These are phyloP conservation scores for Deilephila porcellus DNA, from an alignment of 2,888 invertebrate species.

Conservation along the genomic window DNA sequence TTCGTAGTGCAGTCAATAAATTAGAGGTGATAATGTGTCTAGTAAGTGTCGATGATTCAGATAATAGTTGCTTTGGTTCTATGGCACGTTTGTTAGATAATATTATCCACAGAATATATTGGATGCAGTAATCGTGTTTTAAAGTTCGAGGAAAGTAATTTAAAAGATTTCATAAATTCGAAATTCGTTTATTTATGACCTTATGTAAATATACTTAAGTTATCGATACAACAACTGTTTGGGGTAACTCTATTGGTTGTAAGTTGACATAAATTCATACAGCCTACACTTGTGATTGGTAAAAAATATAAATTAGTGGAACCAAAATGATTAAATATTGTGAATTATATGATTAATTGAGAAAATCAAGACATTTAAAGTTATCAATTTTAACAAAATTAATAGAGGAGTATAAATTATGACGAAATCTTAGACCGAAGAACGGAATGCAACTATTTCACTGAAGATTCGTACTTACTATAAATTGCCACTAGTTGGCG, in stretches of 20 bases:
- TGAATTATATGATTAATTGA: too few relatives aligned
- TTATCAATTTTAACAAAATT: not conserved
- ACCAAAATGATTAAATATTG: too few relatives aligned
- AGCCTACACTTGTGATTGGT: not conserved
- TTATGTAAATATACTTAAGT: not conserved
- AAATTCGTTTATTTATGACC: not conserved
- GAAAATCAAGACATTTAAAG: too few relatives aligned
- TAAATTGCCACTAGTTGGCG: slow-evolving; percentile 2
- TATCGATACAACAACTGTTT: not conserved
- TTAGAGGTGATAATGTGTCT: slow-evolving; percentile 38
- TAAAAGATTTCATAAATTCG: not conserved
- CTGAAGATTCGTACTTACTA: not conserved
- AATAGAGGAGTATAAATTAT: not conserved
- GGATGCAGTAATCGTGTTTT: too few relatives aligned
- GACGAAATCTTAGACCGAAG: too few relatives aligned
- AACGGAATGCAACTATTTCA: not conserved
- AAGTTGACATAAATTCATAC: not conserved
- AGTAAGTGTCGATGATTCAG: not conserved
- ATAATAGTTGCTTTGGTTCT: too few relatives aligned
- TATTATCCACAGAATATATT: not conserved
- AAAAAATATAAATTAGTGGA: not conserved
- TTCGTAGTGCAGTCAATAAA: slow-evolving; percentile 48
- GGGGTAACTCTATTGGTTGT: not conserved
- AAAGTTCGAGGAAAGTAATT: not conserved
- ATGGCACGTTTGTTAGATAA: not conserved